Percentiles rank a stretch among this genome's conserved stretches.
These are phyloP conservation scores for Amblyopsis rosae DNA, from an alignment of 2,113 vertebrate genomes.

Conservation along the genomic window DNA sequence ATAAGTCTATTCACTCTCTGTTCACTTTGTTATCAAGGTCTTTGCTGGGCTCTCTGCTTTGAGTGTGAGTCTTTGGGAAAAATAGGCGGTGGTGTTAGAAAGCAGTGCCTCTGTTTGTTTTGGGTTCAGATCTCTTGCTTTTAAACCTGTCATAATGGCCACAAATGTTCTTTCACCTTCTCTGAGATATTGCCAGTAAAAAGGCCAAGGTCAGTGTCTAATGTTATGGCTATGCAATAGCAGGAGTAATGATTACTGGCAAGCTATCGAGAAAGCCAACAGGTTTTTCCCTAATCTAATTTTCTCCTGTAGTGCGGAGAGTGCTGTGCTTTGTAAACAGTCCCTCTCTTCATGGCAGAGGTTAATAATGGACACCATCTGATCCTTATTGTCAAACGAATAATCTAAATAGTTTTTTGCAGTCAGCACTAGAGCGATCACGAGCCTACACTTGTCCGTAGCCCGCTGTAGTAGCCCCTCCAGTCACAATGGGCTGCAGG, in stretches of 20 bases:
- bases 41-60: no score
- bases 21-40: no score
- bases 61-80: no score
- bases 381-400: conserved; percentile 26
- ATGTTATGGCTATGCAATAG: conserved; percentile 9
- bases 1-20: no score
- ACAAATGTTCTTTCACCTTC: conserved; percentile 44
- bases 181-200: conserved; percentile 44
- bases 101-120: no score
- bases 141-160: conserved; percentile 15
- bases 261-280: conserved; percentile 25
- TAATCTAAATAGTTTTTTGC: conserved; percentile 40
- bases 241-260: conserved; percentile 11
- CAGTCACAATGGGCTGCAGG: conserved; percentile 58
- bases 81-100: no score
- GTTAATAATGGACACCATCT: conserved; percentile 26
- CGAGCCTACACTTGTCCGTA: conserved; percentile 14
- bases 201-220: conserved; percentile 11
- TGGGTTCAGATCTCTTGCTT: background rate
- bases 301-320: conserved; percentile 17
- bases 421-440: conserved; percentile 36
- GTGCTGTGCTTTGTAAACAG: conserved; percentile 28
- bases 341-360: background rate
- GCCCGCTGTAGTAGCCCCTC: conserved; percentile 35
- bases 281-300: conserved; percentile 38